phyloP scores from a whole-genome alignment of 2,797 vertebrate genomes.

The Centropyge bicolor region DNA sequence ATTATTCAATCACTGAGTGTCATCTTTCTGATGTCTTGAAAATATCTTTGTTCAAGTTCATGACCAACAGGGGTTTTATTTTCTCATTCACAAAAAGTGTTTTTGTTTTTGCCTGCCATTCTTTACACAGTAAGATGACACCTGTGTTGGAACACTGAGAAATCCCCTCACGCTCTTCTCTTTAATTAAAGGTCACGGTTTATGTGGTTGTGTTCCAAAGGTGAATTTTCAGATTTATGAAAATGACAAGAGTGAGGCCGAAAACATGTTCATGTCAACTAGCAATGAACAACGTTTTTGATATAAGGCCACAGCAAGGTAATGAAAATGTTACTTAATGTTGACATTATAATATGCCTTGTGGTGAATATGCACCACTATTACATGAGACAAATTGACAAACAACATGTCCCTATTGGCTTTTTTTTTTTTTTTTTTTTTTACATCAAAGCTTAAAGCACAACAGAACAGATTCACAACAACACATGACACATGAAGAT shows the following conservation, averaged over 20 bases:
- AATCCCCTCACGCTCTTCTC: conserved; percentile 23
- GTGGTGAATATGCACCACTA: conserved; percentile 10
- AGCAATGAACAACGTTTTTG: not conserved
- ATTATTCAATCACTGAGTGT: not conserved
- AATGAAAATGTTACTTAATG: not conserved
- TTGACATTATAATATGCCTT: conserved; percentile 7
- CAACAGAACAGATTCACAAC: not conserved
- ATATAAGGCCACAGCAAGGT: not conserved
- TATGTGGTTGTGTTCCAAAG: conserved; percentile 18
- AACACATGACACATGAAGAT: not conserved
- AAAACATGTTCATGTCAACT: not conserved
- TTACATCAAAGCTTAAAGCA: not conserved
- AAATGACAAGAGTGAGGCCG: conserved; percentile 4
- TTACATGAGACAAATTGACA: not conserved
- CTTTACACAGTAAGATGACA: not conserved
- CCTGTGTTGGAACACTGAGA: conserved; percentile 7
- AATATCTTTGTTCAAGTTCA: not conserved
- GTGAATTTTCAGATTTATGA: conserved; percentile 16
- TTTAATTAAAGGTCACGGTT: conserved; percentile 46
- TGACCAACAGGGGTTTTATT: conserved; percentile 4
- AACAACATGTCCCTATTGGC: too few species aligned
- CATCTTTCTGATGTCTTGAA: not conserved
- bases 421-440: too few species aligned
- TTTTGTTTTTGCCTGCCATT: conserved; percentile 27
- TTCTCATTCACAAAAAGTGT: conserved; percentile 5